Base-by-base conservation (phyloP, 2,797 vertebrate species). In the Schizopygopsis pylzovi region DNA sequence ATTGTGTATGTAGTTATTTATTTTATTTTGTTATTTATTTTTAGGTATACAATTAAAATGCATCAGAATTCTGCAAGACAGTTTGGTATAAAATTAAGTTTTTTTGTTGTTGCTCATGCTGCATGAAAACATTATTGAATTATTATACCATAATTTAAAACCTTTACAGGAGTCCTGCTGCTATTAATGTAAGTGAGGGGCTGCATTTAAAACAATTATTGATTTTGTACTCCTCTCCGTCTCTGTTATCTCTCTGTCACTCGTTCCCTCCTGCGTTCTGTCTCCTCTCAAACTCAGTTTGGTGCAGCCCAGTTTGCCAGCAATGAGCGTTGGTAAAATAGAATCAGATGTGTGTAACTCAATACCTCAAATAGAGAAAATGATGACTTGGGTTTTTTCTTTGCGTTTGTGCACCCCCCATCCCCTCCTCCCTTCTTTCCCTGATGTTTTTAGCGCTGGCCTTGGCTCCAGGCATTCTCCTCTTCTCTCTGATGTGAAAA, bases 271-370 rank as follows among this genome's bases (percentile, higher is more conserved):
- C 54, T 87, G 82, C 56, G 83, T 89, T 86, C 59, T 12, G 39
- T 90, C 91, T 91, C 81, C 71, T 87, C 77, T 87, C 84, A 91
- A 91, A 90, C 90, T 93, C 95, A 93, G 91, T 94, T 94, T 95
- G 95, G 94, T 93, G 92, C 94, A 93, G 94, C 94, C 47, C 77
- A 94, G 95, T 94, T 95, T 96, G 94, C 96, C 95, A 96, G 93
- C 96, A 93, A 94, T 88, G 92, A 93, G 94, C 94, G 93, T 94
- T 96, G 96, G 97, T 95, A 97, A 97, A 98, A 96, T 96, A 96
- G 95, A 97, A 97, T 98, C 97, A 97, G 96, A 98, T 98, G 97
- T 95, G 96, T 96, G 97, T 97, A 98, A 99, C 97, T 95, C 95
- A 96, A 98, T 96, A 96, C 96, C 96, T 96, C 93, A 97, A 96